phyloP scores from a whole-genome alignment of 1,140 invertebrate species.

The Trachymyrmex cornetzi region DNA sequence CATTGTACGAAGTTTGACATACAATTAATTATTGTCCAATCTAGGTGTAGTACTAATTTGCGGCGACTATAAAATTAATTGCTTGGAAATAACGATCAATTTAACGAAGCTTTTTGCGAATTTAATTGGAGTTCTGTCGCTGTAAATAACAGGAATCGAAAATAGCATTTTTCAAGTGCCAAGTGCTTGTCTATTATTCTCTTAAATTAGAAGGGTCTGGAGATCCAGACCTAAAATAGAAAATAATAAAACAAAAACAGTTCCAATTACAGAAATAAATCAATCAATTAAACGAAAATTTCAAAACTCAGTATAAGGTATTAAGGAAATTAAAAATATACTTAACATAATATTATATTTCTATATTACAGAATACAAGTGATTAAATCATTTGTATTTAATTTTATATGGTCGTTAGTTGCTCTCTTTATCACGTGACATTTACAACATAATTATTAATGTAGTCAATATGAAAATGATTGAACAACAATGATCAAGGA shows the following conservation, averaged over 20 bases:
- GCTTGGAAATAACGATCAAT: slow-evolving; percentile 59
- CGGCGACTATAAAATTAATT: slow-evolving; percentile 65
- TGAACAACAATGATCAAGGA: slow-evolving; percentile 4
- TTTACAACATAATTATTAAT: not conserved
- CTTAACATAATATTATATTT: not conserved
- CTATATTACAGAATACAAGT: not conserved
- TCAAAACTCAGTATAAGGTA: not conserved
- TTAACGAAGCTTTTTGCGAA: slow-evolving; percentile 44
- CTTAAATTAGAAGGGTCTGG: slow-evolving; percentile 2
- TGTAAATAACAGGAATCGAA: slow-evolving; percentile 49
- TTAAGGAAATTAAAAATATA: not conserved
- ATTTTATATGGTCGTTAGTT: slow-evolving; percentile 6
- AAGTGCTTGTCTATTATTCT: not conserved
- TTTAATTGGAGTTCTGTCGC: slow-evolving; percentile 56
- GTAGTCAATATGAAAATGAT: not conserved
- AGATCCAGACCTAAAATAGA: not conserved
- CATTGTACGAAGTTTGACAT: not conserved
- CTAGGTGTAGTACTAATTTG: slow-evolving; percentile 30
- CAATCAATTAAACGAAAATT: not conserved
- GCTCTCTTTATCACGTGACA: not conserved
- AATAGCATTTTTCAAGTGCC: slow-evolving; percentile 4
- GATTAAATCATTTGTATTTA: not conserved
- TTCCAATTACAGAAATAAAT: not conserved
- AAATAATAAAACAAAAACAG: not conserved
- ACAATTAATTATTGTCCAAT: not conserved